phyloP scores from a whole-genome alignment of 2,113 vertebrate genomes.

The Chinchilla lanigera region DNA sequence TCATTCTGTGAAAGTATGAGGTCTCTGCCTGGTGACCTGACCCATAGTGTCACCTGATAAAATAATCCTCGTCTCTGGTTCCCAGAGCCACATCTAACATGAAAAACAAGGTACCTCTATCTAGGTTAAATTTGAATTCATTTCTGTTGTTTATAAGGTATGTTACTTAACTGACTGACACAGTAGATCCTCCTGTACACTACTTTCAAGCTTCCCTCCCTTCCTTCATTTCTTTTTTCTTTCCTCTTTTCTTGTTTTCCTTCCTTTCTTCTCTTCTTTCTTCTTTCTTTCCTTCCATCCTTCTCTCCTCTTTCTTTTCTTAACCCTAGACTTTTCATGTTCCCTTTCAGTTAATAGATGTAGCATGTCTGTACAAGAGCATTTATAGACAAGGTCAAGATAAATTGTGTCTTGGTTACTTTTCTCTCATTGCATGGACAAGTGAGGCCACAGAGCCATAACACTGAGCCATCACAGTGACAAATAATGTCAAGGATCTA shows the following conservation, averaged over 20 bases:
- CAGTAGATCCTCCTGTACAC: background rate
- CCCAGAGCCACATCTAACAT: no score
- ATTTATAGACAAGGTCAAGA: background rate
- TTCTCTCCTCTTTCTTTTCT: background rate
- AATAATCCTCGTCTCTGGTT: background rate
- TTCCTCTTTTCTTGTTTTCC: rapidly evolving
- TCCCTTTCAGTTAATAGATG: background rate
- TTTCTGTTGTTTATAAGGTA: background rate
- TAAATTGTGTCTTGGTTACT: background rate
- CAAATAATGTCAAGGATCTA: background rate
- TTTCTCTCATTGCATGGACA: background rate
- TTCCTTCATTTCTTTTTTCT: background rate
- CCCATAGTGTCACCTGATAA: background rate
- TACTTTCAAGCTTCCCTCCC: background rate
- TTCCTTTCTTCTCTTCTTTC: background rate
- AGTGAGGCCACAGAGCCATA: background rate
- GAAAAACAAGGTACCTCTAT: background rate
- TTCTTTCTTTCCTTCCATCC: background rate
- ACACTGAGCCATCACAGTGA: background rate
- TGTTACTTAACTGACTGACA: background rate
- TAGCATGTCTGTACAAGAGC: background rate
- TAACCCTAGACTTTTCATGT: background rate
- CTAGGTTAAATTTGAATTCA: background rate
- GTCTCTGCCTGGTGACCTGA: background rate
- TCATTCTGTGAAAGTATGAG: background rate